Evolutionary conservation across 2,888 invertebrate genomes (phyloP).

Genomic region (Neocrepidodera transversa): DNA sequence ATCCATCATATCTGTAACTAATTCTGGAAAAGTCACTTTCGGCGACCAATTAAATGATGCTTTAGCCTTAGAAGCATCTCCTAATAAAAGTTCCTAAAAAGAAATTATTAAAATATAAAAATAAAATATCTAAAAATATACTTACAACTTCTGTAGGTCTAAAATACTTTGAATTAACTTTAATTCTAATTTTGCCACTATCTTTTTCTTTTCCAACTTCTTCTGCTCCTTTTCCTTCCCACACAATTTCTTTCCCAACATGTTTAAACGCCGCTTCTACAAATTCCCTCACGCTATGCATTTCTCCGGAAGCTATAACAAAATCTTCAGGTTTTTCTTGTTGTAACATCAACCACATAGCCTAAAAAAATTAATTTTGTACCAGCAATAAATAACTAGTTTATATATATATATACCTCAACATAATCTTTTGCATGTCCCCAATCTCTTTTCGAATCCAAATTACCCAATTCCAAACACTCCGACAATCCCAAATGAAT

Average conservation of each 20-base stretch:
- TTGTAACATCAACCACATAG: slow-evolving; percentile 99
- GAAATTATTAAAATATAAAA: too few species aligned
- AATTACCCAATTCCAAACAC: slow-evolving; percentile 87
- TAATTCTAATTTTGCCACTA: slow-evolving; percentile 79
- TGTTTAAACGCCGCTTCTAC: slow-evolving; percentile 89
- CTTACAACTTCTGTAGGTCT: slow-evolving; percentile 97
- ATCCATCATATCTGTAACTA: slow-evolving; percentile 95
- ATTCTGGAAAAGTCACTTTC: slow-evolving; percentile 78
- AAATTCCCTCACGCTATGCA: slow-evolving; percentile 95
- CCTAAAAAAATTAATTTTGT: slow-evolving; percentile 64
- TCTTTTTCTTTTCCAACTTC: slow-evolving; percentile 80
- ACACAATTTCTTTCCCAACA: slow-evolving; percentile 80
- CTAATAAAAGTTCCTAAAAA: slow-evolving; percentile 81
- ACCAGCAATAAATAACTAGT: neutral
- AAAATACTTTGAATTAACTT: slow-evolving; percentile 93
- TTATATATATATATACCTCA: slow-evolving; percentile 66
- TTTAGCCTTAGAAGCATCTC: slow-evolving; percentile 93
- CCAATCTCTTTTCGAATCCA: slow-evolving; percentile 98
- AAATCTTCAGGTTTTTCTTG: slow-evolving; percentile 91
- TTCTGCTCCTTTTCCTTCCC: slow-evolving; percentile 85
- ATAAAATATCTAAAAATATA: slow-evolving; percentile 38
- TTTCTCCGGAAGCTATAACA: slow-evolving; percentile 95
- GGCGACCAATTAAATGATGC: slow-evolving; percentile 87
- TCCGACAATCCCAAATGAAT: slow-evolving; percentile 88
- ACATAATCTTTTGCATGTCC: slow-evolving; percentile 97